These are phyloP conservation scores for Drosophila parthenogenetica DNA, from an alignment of 2,888 invertebrate species.

Conservation along the genomic window DNA sequence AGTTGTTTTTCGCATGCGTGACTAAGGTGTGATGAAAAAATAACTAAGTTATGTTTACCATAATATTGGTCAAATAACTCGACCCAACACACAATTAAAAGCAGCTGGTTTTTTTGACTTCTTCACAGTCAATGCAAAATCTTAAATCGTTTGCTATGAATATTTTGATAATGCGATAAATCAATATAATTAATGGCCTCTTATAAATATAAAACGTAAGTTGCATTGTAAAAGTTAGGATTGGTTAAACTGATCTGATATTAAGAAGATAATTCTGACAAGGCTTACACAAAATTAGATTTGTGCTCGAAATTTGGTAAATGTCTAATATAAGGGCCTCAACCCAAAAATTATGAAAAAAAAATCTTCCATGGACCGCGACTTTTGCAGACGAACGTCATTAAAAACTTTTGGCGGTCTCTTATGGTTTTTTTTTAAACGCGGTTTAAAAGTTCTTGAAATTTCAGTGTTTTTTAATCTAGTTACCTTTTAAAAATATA, in stretches of 20 bases:
- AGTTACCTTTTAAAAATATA: no score
- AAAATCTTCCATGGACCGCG: no score
- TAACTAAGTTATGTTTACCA: slow-evolving; percentile 66
- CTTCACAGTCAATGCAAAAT: slow-evolving; percentile 49
- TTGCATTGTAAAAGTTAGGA: slow-evolving; percentile 20
- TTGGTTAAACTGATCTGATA: no score
- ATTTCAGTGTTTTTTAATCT: no score
- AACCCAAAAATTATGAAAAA: no score
- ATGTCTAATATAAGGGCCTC: no score
- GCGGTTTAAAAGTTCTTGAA: no score
- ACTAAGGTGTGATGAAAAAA: slow-evolving; percentile 48
- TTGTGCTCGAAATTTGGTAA: no score
- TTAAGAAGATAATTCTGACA: no score
- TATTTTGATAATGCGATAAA: slow-evolving; percentile 60
- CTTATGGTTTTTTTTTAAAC: no score
- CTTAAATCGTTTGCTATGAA: slow-evolving; percentile 61
- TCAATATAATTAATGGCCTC: slow-evolving; percentile 48
- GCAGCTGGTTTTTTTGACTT: slow-evolving; percentile 57
- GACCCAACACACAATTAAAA: slow-evolving; percentile 67
- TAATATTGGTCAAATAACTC: slow-evolving; percentile 49
- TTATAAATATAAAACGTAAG: slow-evolving; percentile 15
- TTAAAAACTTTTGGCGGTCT: no score
- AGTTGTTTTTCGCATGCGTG: slow-evolving; percentile 56
- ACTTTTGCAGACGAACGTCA: no score
- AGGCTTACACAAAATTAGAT: slow-evolving; percentile 19